phyloP scores from a whole-genome alignment of 2,888 invertebrate species.

The Cerastis leucographa region DNA sequence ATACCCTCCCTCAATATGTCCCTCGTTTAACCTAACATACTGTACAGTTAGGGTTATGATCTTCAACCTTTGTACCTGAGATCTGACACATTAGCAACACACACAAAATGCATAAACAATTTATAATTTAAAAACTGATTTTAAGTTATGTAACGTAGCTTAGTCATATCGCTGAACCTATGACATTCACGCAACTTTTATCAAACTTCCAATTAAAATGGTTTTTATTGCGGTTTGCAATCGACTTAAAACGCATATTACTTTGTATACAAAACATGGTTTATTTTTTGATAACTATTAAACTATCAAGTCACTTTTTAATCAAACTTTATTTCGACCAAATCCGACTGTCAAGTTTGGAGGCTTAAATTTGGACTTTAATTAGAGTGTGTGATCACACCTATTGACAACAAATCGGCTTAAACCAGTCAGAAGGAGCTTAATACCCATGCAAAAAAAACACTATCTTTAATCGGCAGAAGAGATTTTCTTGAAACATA shows the following conservation, averaged over 20 bases:
- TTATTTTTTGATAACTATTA: not conserved
- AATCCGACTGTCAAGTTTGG: not conserved
- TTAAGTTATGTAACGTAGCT: not conserved
- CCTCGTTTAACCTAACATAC: no score
- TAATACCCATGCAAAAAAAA: not conserved
- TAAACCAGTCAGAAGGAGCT: not conserved
- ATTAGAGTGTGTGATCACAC: not conserved
- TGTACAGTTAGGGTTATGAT: no score
- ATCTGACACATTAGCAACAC: no score
- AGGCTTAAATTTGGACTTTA: not conserved
- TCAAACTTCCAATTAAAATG: not conserved
- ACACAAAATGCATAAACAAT: not conserved
- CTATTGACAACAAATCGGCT: not conserved
- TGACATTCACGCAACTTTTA: conserved; percentile 6
- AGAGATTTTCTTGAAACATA: not conserved
- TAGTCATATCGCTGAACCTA: not conserved
- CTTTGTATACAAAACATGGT: not conserved
- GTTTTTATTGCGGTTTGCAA: not conserved
- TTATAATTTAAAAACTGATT: not conserved
- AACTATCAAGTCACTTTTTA: not conserved
- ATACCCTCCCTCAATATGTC: no score
- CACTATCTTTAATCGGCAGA: not conserved
- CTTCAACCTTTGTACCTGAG: no score
- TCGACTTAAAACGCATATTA: not conserved
- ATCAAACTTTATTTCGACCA: not conserved